Conservation (phyloP, 1,140 invertebrate species). For the Aphis gossypii region DNA sequence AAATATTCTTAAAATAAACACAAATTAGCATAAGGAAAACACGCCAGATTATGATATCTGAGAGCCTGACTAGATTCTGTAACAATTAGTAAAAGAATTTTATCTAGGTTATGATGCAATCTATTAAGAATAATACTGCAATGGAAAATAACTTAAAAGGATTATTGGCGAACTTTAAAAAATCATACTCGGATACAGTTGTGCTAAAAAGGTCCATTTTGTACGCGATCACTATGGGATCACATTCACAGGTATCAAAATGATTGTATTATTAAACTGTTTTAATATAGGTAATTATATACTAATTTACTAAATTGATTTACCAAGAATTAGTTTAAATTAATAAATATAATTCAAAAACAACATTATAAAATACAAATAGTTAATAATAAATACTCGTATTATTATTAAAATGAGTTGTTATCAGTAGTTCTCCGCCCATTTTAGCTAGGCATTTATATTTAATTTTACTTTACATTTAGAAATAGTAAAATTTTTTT, state of each 20-base stretch:
- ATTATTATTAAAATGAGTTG: not conserved
- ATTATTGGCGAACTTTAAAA: not conserved
- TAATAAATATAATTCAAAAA: not conserved
- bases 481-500: not conserved
- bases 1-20: not conserved
- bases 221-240: not conserved
- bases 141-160: not conserved
- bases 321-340: too few species aligned
- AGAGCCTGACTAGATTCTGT: not conserved
- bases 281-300: too few species aligned
- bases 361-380: not conserved
- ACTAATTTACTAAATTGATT: too few species aligned
- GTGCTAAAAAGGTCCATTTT: not conserved
- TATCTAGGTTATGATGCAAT: not conserved
- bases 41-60: not conserved
- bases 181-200: not conserved
- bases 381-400: too few species aligned
- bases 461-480: too few species aligned
- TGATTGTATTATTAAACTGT: not conserved
- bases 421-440: not conserved
- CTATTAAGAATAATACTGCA: not conserved
- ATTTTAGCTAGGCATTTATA: too few species aligned
- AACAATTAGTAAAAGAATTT: not conserved
- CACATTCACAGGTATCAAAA: not conserved
- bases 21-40: not conserved